phyloP scores from a whole-genome alignment of 2,888 invertebrate species.

The Hyppa rectilinea region DNA sequence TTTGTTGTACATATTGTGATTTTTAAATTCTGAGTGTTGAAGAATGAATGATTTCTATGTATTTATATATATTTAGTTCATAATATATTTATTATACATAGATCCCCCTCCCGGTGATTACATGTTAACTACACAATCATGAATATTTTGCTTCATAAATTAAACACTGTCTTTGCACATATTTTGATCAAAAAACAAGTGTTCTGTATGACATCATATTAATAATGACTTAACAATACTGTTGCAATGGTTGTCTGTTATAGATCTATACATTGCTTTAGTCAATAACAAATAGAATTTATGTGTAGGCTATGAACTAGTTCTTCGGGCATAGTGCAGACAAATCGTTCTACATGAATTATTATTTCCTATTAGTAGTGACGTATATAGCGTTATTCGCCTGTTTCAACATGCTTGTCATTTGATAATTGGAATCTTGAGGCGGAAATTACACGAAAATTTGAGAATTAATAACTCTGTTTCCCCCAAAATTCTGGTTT shows the following conservation, averaged over 20 bases:
- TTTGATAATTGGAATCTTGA: constrained; percentile 67
- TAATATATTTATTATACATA: constrained; percentile 53
- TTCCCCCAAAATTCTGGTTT: constrained; percentile 68
- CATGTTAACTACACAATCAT: constrained; percentile 65
- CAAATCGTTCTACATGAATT: constrained; percentile 33
- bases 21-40: constrained; percentile 55
- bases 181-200: constrained; percentile 43
- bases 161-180: constrained; percentile 62
- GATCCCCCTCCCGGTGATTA: constrained; percentile 54
- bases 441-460: constrained; percentile 45
- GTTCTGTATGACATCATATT: constrained; percentile 47
- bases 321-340: constrained; percentile 47
- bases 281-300: constrained; percentile 63
- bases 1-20: constrained; percentile 53
- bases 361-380: constrained; percentile 59
- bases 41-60: constrained; percentile 64
- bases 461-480: constrained; percentile 21
- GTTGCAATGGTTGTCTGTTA: constrained; percentile 60
- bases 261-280: constrained; percentile 62
- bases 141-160: constrained; percentile 63
- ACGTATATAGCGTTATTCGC: constrained; percentile 57
- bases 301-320: constrained; percentile 66
- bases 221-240: constrained; percentile 48
- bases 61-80: constrained; percentile 70
- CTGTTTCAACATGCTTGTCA: constrained; percentile 67